Conservation (phyloP, 2,113 vertebrate genomes). For the Uropsilus gracilis region DNA sequence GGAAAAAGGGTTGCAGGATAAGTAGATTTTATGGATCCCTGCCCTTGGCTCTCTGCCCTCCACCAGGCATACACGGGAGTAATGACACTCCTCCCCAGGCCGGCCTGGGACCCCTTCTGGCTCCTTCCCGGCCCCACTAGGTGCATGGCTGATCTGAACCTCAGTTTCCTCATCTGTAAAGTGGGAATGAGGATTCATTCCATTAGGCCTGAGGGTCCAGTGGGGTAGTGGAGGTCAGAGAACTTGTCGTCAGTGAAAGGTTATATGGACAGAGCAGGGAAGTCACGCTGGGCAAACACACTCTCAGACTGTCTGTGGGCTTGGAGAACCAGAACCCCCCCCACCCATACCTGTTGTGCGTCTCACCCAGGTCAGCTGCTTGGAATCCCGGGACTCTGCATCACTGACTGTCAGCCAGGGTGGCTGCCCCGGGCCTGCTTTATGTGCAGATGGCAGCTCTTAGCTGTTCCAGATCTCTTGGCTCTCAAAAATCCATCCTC, state of each 20-base stretch:
- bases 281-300: neutral
- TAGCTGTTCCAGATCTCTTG: slow-evolving; percentile 20
- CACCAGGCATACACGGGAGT: neutral
- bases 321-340: neutral
- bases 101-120: neutral
- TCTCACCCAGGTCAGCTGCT: slow-evolving; percentile 31
- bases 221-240: neutral
- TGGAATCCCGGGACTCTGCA: neutral
- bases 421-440: neutral
- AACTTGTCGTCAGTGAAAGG: neutral
- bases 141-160: neutral
- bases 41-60: neutral
- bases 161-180: slow-evolving; percentile 32
- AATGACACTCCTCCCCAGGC: neutral
- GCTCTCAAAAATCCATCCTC: neutral
- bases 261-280: neutral
- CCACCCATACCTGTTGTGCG: neutral
- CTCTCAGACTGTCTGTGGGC: neutral
- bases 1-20: neutral
- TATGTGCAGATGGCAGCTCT: neutral
- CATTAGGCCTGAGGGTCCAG: neutral
- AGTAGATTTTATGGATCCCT: neutral
- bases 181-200: neutral
- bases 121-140: neutral
- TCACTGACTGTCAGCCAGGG: neutral